Evolutionary conservation across 2,888 invertebrate species (phyloP).

Genomic region (Vandiemenella viatica): DNA sequence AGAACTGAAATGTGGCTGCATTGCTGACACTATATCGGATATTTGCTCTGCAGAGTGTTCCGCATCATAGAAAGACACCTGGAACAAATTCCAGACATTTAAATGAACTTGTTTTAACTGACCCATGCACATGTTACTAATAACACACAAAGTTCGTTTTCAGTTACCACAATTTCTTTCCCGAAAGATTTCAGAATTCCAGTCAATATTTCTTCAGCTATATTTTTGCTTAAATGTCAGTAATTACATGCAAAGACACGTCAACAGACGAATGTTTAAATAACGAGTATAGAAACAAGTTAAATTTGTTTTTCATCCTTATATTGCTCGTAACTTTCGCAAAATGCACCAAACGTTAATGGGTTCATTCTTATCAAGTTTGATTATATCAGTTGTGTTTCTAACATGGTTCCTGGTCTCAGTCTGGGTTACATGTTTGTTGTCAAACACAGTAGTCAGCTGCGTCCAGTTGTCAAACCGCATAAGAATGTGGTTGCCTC

Average conservation of each 20-base stretch:
- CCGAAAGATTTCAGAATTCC: slow-evolving; percentile 25
- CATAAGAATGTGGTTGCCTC: slow-evolving; percentile 1
- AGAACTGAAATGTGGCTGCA: slow-evolving; percentile 57
- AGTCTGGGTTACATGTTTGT: neutral
- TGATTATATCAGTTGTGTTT: neutral
- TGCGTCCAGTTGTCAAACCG: neutral
- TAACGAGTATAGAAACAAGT: slow-evolving; percentile 34
- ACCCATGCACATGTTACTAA: neutral
- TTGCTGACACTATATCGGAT: slow-evolving; percentile 43
- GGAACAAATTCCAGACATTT: slow-evolving; percentile 16
- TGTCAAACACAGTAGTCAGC: neutral
- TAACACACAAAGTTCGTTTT: slow-evolving; percentile 12
- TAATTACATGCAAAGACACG: slow-evolving; percentile 43
- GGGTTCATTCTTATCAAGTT: slow-evolving; percentile 13
- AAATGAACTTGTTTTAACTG: neutral
- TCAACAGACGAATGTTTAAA: slow-evolving; percentile 33
- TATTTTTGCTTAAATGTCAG: slow-evolving; percentile 39
- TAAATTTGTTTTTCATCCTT: slow-evolving; percentile 35
- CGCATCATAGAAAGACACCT: slow-evolving; percentile 45
- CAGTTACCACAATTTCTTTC: slow-evolving; percentile 31
- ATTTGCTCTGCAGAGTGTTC: slow-evolving; percentile 41
- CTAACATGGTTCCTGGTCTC: neutral
- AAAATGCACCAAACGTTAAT: slow-evolving; percentile 41
- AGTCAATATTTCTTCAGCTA: slow-evolving; percentile 35
- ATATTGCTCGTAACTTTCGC: slow-evolving; percentile 38